Evolutionary conservation across 2,888 invertebrate species (phyloP), one percentile per base, ranked within the genome.

Genomic region (Epinotia demarniana): DNA sequence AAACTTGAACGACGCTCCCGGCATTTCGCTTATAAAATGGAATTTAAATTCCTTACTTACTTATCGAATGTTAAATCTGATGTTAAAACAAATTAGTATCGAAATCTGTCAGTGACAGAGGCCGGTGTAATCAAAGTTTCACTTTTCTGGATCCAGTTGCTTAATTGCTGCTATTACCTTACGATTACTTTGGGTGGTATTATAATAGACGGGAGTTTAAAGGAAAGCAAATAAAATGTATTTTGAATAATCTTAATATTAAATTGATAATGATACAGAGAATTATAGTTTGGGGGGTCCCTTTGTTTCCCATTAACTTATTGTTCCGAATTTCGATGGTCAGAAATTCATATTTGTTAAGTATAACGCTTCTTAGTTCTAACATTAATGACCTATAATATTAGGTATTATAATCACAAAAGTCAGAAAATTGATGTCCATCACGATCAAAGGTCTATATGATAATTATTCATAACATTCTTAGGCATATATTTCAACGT

Each of bases 1-100:
- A 90, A 90, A 90, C 83, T 91, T 89, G 80, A 75, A 75, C 81
- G 76, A 76, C 72, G 79, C 69, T 55, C 23, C 64, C 19, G 72
- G 75, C 72, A 66, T 66, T 61, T 62, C 55, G 46, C 75, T 66
- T 75, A 64, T 74, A 75, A 75, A 70, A 75, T 60, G 49, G 75
- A 71, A 23, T 60, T 64, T 64, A 58, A 69, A 69, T 69, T 69
- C 16, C 69, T 60, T 69, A 58, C 39, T 39, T 66, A 73, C 60
- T 73, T 67, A 69, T 73, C 62, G 68, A 68, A 58, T 55, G 49
- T 67, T 57, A 62, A 71, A 72, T 75, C 67, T 72, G 43, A 43
- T 53, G 19, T 49, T 39, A 23, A 23, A 70, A 53, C 70, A 71
- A 71, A 70, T 71, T 60, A 64, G 18, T 64, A 61, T 49, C 53